Conservation (phyloP, 2,888 invertebrate species). For the Loripinus fragilis region DNA sequence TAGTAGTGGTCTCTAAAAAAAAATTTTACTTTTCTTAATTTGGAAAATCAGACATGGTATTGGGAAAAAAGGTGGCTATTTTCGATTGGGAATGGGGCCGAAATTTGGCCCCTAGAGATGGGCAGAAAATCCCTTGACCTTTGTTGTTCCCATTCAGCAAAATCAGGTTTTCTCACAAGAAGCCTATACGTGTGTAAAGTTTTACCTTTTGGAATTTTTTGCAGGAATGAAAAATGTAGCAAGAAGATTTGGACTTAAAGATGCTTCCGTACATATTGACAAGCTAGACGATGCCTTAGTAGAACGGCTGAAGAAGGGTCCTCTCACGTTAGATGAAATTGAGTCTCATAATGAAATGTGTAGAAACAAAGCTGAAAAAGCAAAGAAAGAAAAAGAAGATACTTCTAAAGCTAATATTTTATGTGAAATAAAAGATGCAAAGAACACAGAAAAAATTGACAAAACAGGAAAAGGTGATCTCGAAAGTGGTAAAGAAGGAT, state of each 20-base stretch:
- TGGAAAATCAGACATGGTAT: too few species aligned
- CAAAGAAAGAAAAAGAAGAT: not conserved
- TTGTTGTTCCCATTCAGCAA: too few species aligned
- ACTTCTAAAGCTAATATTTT: not conserved
- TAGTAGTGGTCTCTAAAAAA: too few species aligned
- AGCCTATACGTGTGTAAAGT: too few species aligned
- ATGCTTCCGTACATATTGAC: not conserved
- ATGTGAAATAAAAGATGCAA: too few species aligned
- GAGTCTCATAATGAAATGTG: not conserved
- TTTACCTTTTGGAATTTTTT: not conserved
- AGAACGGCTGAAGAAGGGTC: not conserved
- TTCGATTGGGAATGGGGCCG: too few species aligned
- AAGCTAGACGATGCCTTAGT: not conserved
- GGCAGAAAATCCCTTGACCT: too few species aligned
- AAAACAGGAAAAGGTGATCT: not conserved
- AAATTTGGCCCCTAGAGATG: too few species aligned
- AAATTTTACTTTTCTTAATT: too few species aligned
- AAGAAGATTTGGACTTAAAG: not conserved
- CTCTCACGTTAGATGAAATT: not conserved
- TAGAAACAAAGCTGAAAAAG: not conserved
- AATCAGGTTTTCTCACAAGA: too few species aligned
- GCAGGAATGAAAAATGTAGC: not conserved
- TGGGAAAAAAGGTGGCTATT: too few species aligned
- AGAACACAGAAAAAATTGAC: not conserved
- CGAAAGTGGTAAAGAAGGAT: not conserved